Evolutionary conservation across 2,888 invertebrate genomes (phyloP), one percentile per base, ranked within the genome.

Genomic region (Drosophila cyrtoloma): DNA sequence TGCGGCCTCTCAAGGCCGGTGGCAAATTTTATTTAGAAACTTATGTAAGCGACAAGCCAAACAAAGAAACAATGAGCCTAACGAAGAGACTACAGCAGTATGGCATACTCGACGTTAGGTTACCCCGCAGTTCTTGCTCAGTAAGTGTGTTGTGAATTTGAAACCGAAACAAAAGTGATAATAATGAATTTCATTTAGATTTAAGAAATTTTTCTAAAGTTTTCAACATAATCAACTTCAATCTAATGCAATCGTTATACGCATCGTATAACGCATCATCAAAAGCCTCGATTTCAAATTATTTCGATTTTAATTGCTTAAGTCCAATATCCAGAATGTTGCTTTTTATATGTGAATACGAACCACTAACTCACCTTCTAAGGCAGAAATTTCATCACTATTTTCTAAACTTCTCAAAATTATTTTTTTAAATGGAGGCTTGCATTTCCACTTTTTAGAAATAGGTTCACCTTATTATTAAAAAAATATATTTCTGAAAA

Each of bases 21-120:
- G 39, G 50, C 61, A 81, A 78, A 82, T 72, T 75, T 69, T 82
- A 79, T 79, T 82, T 81, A 79, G 69, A 65, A 70, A 76, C 70
- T 79, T 67, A 50, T 69, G 39, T 56, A 67, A 75, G 77, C 59
- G 47, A 58, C 52, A 53, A 61, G 56, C 55, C 42, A 35, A 70
- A 68, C 37, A 60, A 33, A 37, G 7, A 47, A 56, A 47, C 33
- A 68, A 55, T 42, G 22, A 28, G 28, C 30, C 30, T 28, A 30
- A 59, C 39, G 56, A 50, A 35, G 19, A 42, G 19, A 37, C 26
- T 32, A 22, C 14, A 14, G 19, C 22, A 5, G 16, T 5, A 0
- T 2, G 32, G 56, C 26, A 28, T 57, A 3, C 16, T 22, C 44
- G 47, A 58, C 51, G 47, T 3, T 5, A 5, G 2, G 28, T 14